Base-by-base conservation (phyloP, 2,113 vertebrate genomes). In the Lutjanus erythropterus region DNA sequence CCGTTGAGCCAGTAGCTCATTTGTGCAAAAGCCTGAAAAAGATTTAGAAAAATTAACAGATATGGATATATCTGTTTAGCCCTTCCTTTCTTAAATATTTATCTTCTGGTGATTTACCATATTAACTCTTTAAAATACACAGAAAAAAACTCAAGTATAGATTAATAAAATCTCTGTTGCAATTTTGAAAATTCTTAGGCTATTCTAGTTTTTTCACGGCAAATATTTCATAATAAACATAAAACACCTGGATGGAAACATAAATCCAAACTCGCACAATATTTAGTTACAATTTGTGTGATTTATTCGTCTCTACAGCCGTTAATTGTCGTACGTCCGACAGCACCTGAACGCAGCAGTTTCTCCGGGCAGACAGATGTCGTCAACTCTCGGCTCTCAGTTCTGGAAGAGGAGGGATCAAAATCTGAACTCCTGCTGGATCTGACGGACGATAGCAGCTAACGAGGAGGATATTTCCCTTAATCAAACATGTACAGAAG, bases 361-460 rank as follows among this genome's bases (percentile, higher is more conserved):
- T 0, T 21, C 33, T 59, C 60, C 1, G 53, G 25, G 41, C 86
- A 73, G 86, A 87, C 93, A 92, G 87, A 94, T 87, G 93, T 94
- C 93, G 88, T 92, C 87, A 87, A 80, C 84, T 84, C 80, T 62
- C 44, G 10, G 25, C 72, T 9, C 44, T 75, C 58, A 9, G 72
- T 39, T 52, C 80, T 41, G 37, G 42, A 33, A 79, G 80, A 86
- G 91, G 88, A 84, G 85, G 81, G 79, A 74, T 58, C 78, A 37
- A 80, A 89, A 91, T 84, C 88, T 78, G 50, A 83, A 83, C 85
- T 88, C 81, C 88, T 88, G 89, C 88, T 88, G 89, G 82, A 80
- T 88, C 59, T 65, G 78, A 73, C 80, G 82, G 73, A 71, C 84
- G n/a, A n/a, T n/a, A n/a, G n/a, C 2, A 5, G 19, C 68, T 25